Base-by-base conservation (phyloP, 2,113 vertebrate species). In the Syngnathus floridae region DNA sequence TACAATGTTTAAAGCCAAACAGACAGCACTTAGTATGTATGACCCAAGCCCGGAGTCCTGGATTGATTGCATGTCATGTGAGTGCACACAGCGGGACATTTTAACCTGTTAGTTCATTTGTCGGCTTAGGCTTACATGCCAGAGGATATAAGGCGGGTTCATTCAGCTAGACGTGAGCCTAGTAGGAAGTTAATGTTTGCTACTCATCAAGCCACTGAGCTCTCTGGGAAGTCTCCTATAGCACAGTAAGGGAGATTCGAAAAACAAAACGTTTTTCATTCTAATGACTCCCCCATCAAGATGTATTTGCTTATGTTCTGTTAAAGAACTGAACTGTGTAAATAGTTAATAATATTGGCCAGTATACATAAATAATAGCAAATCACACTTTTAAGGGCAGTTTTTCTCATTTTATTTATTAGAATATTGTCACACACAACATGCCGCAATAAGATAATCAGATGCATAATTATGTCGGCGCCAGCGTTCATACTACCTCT, bases 101-200 rank as follows among this genome's bases (percentile, higher is more conserved):
- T 90, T 91, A 88, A 81, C 76, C 73, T 70, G 73, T 86, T 87
- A 82, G 75, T 70, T 72, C 40, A 78, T 85, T 84, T 79, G 80
- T 22, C 55, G 79, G 85, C 90, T 90, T 90, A 88, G 66, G 75
- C 45, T 78, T 78, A 75, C 54, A 49, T 48, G 64, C 70, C 67
- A 61, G 62, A 62, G 67, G 74, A 85, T 88, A 77, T 75, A 67
- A 78, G 63, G 73, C 80, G 67, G 75, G 80, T 84, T 76, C 80
- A 70, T 70, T 72, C 26, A 64, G 70, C 83, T 82, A 70, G 68
- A 74, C 74, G 69, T 75, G 74, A 70, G 71, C 49, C 63, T 8
- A 8, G 56, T 64, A 67, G 37, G 84, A 88, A 75, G 77, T 79
- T 55, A 49, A 16, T 14, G 71, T 71, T 67, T 71, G 52, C 56